Conservation (phyloP, 2,888 invertebrate species). For the Drosophila pegasa region DNA sequence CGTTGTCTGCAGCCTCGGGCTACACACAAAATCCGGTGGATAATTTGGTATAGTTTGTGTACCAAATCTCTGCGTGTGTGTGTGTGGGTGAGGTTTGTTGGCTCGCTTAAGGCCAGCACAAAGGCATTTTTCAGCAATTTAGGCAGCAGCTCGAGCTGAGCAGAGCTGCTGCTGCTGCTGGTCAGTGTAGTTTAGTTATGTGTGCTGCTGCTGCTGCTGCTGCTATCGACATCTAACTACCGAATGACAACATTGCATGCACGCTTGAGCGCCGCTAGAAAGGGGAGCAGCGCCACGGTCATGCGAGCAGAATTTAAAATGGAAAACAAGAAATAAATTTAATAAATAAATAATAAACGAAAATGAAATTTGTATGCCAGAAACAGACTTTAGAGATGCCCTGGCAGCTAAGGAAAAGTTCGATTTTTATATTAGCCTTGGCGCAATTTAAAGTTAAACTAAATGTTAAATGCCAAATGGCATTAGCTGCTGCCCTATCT, state of each 20-base stretch:
- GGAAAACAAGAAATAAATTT: neutral
- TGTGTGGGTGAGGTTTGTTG: constrained; percentile 6
- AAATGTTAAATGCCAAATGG: neutral
- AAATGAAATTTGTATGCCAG: constrained; percentile 15
- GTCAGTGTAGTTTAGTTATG: constrained; percentile 38
- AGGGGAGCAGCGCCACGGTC: neutral
- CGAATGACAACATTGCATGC: constrained; percentile 17
- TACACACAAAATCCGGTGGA: constrained; percentile 16
- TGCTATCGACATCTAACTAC: constrained; percentile 50
- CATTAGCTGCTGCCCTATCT: constrained; percentile 6
- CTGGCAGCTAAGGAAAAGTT: neutral
- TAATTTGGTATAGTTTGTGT: constrained; percentile 12
- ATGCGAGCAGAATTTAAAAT: constrained; percentile 4
- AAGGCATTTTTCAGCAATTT: constrained; percentile 37
- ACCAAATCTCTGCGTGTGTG: constrained; percentile 1
- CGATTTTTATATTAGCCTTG: neutral
- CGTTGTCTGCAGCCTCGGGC: constrained; percentile 26
- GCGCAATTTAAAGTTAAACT: neutral
- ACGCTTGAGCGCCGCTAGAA: neutral
- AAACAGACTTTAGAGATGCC: neutral
- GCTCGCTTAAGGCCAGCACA: constrained; percentile 6
- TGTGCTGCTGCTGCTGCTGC: constrained; percentile 23
- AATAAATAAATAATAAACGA: constrained; percentile 18
- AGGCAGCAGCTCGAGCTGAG: constrained; percentile 13
- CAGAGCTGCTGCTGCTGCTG: too few relatives aligned